Conservation (phyloP, 2,888 invertebrate species). For the Cryptocephalus primarius region DNA sequence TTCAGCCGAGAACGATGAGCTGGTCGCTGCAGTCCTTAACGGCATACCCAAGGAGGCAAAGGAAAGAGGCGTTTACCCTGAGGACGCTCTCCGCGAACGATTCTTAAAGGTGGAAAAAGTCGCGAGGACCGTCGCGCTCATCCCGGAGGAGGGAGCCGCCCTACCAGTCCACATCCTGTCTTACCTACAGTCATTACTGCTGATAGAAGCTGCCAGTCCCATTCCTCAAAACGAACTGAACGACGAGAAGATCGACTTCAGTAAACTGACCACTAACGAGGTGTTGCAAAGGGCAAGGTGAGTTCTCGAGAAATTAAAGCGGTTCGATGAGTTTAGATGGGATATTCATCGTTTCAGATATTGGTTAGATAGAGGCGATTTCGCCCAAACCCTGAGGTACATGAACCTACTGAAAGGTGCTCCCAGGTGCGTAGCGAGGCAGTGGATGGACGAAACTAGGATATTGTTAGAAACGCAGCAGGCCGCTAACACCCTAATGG, state of each 20-base stretch:
- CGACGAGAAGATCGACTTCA: conserved; percentile 61
- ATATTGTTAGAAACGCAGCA: conserved; percentile 80
- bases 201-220: conserved; percentile 55
- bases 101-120: conserved; percentile 74
- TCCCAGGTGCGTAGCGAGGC: conserved; percentile 66
- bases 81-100: conserved; percentile 72
- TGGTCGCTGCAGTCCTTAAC: conserved; percentile 66
- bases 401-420: conserved; percentile 84
- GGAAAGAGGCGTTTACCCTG: conserved; percentile 76
- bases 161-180: conserved; percentile 75
- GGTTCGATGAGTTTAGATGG: neutral
- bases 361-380: conserved; percentile 80
- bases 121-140: conserved; percentile 72
- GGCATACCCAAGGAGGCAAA: conserved; percentile 69
- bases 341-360: conserved; percentile 44
- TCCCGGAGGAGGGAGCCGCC: conserved; percentile 81
- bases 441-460: conserved; percentile 80
- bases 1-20: conserved; percentile 59
- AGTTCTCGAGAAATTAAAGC: conserved; percentile 7
- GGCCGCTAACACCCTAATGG: conserved; percentile 79
- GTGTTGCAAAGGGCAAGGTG: conserved; percentile 83
- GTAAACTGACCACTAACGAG: conserved; percentile 72
- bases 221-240: conserved; percentile 64
- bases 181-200: conserved; percentile 78
- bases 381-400: conserved; percentile 74